phyloP scores from a whole-genome alignment of 1,140 invertebrate genomes.

The Palaemon carinicauda region DNA sequence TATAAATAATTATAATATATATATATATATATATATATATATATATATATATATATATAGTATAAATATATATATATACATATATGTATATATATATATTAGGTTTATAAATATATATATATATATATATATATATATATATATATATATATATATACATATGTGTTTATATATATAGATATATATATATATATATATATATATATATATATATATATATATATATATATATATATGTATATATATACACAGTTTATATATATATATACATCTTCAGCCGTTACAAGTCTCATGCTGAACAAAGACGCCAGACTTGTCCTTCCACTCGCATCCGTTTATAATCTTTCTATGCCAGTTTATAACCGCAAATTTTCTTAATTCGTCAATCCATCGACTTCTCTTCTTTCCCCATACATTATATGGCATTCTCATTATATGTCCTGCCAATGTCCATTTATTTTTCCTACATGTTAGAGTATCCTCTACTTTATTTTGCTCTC shows the following conservation, averaged over 20 bases:
- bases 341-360: too few species aligned
- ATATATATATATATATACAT: not conserved
- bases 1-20: not conserved
- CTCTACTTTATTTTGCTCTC: too few species aligned
- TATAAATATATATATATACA: not conserved
- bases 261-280: not conserved
- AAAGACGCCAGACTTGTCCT: too few species aligned
- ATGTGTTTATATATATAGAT: not conserved
- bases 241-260: not conserved
- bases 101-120: not conserved
- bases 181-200: not conserved
- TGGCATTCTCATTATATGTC: too few species aligned
- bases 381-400: too few species aligned
- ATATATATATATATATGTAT: not conserved
- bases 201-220: slow-evolving; percentile 2
- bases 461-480: too few species aligned
- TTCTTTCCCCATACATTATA: too few species aligned
- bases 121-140: not conserved
- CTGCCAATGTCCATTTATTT: too few species aligned
- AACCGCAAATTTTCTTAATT: too few species aligned
- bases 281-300: too few species aligned
- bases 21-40: slow-evolving; percentile 2
- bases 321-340: too few species aligned
- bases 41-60: too few species aligned
- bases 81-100: not conserved